phyloP scores from a whole-genome alignment of 1,140 invertebrate genomes.

The Rhyzopertha dominica region DNA sequence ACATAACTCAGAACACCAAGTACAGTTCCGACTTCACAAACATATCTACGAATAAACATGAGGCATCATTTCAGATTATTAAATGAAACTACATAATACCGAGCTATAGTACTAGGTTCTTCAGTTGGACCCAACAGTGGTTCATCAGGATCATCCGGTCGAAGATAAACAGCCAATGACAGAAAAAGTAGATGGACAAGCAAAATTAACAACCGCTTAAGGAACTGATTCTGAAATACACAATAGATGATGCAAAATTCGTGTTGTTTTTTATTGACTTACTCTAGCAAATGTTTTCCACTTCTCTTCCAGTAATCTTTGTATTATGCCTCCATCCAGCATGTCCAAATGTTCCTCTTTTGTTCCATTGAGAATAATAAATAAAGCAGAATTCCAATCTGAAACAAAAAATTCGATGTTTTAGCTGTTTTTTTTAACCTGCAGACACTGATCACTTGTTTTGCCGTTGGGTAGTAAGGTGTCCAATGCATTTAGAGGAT shows the following conservation, averaged over 20 bases:
- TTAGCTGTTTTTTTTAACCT: too few species aligned
- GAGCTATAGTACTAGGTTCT: constrained; percentile 49
- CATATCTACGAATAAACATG: constrained; percentile 53
- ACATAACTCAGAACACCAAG: constrained; percentile 82
- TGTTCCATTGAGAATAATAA: constrained; percentile 95
- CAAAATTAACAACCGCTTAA: constrained; percentile 82
- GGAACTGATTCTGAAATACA: constrained; percentile 74
- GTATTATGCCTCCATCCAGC: constrained; percentile 97
- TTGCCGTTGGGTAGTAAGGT: constrained; percentile 89
- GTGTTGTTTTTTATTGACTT: constrained; percentile 33
- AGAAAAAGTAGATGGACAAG: constrained; percentile 82
- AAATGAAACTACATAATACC: constrained; percentile 40
- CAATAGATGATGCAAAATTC: constrained; percentile 9
- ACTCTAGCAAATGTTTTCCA: constrained; percentile 98
- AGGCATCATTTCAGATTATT: constrained; percentile 1
- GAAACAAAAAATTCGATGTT: constrained; percentile 34
- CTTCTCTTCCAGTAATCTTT: constrained; percentile 94
- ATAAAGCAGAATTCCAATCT: constrained; percentile 98
- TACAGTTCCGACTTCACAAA: constrained; percentile 79
- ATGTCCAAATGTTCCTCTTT: constrained; percentile 98
- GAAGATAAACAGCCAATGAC: constrained; percentile 83
- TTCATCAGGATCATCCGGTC: constrained; percentile 61
- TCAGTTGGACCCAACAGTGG: constrained; percentile 53
- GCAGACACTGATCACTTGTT: too few species aligned
- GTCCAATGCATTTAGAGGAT: constrained; percentile 93